Conservation (phyloP, 2,797 vertebrate genomes). For the Craterocephalus amniculus region DNA sequence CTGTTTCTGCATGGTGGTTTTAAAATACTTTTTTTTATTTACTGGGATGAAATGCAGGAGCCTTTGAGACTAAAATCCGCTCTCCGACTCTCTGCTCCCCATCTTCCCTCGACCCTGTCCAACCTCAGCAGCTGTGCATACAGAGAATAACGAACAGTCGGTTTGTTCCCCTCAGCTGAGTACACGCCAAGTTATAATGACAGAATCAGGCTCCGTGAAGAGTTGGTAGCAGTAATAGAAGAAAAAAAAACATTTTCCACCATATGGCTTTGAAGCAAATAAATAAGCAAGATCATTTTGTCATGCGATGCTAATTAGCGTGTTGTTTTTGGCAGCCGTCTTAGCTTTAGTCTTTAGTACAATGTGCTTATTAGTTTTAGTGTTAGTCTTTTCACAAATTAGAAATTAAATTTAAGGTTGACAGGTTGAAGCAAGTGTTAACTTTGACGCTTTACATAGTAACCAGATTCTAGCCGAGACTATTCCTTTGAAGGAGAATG, state of each 20-base stretch:
- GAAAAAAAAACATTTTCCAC: background rate
- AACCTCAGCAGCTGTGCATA: conserved; percentile 48
- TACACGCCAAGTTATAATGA: conserved; percentile 46
- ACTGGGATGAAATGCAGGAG: conserved; percentile 2
- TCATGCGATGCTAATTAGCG: background rate
- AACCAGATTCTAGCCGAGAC: too few relatives aligned
- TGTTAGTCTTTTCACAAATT: too few relatives aligned
- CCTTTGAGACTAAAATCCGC: conserved; percentile 25
- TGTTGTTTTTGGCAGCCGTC: too few relatives aligned
- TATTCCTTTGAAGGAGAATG: too few relatives aligned
- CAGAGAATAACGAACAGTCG: conserved; percentile 36
- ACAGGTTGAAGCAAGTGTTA: too few relatives aligned
- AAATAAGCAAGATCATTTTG: background rate
- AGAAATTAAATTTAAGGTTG: too few relatives aligned
- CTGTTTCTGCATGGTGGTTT: background rate
- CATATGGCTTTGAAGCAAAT: conserved; percentile 3
- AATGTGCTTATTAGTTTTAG: background rate
- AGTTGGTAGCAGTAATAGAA: background rate
- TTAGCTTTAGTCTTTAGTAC: too few relatives aligned
- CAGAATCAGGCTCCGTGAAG: conserved; percentile 17
- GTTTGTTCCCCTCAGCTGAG: conserved; percentile 28
- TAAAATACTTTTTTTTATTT: conserved; percentile 16
- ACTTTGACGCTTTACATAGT: too few relatives aligned
- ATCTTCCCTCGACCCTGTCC: conserved; percentile 12
- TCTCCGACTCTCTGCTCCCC: background rate